Base-by-base conservation (phyloP, 2,797 vertebrate species). In the Crypturellus tataupa region DNA sequence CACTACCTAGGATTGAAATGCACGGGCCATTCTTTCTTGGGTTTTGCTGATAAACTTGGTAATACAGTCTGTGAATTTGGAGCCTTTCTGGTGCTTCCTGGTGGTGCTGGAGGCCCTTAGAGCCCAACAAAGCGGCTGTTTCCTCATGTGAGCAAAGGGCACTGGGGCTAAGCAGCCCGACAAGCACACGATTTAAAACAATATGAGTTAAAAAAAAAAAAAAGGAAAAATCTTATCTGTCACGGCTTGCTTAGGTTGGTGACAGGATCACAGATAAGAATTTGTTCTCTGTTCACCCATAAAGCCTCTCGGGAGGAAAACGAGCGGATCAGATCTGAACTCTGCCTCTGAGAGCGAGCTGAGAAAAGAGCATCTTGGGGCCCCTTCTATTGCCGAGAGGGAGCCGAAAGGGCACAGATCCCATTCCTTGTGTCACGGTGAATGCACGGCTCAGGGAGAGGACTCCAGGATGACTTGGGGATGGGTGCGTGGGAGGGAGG, bases 21-120 rank as follows among this genome's bases (percentile, higher is more conserved):
- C 37, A 39, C 10, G 37, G 37, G 37, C 37, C 37, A 39, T 39
- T 39, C 37, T 9, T 39, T 39, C 37, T 39, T 39, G 10, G 37
- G 4, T 39, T 93, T 91, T 89, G 27, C 64, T 72, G 47, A 58
- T 79, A 63, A 92, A 81, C 55, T 63, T 69, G 85, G 76, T 73
- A 83, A 62, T 62, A 64, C 46, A 82, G 85, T 85, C 15, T 35
- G 31, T 21, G 10, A 40, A 80, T 68, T 80, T 84, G 46, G 46
- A 92, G 58, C 1, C 1, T 67, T 31, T 16, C 33, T 76, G 21
- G 20, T 73, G 58, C 42, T 87, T 90, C 6, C 40, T 39, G 68
- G n/a, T 49, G 42, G 39, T 35, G 31, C 33, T 44, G 5, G 19
- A 55, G 44, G 59, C 55, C n/a, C 3, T 68, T 42, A 78, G n/a